A percentile compares a stretch with the other conserved stretches of the same genome.
phyloP scores from a whole-genome alignment of 2,888 invertebrate species.

The Latrodectus hesperus region DNA sequence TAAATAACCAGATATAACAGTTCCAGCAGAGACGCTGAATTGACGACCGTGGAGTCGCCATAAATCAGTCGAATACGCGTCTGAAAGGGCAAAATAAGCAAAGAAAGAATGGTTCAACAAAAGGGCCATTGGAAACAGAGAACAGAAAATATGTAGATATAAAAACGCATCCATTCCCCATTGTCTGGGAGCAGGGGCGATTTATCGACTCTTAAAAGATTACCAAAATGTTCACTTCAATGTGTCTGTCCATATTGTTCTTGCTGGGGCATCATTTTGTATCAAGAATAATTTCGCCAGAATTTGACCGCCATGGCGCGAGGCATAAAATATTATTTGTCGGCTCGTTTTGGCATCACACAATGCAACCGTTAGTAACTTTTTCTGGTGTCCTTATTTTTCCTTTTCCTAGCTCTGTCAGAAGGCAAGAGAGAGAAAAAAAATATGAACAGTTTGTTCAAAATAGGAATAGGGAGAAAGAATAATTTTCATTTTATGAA shows the following conservation, averaged over 20 bases:
- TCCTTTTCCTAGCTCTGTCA: not conserved
- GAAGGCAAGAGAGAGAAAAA: not conserved
- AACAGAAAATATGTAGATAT: constrained; percentile 4
- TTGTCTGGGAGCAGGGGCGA: constrained; percentile 1
- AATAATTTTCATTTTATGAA: constrained; percentile 3
- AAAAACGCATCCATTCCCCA: constrained; percentile 29
- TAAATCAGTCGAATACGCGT: constrained; percentile 9
- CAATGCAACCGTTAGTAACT: not conserved
- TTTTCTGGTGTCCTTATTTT: not conserved
- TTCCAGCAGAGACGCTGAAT: not conserved
- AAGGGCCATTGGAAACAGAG: not conserved
- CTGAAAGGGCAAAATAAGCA: not conserved
- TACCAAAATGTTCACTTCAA: constrained; percentile 49
- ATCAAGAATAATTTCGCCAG: constrained; percentile 34
- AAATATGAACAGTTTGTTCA: not conserved
- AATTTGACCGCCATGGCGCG: constrained; percentile 24
- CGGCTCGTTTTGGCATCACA: constrained; percentile 9
- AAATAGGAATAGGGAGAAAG: not conserved
- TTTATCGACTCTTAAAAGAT: constrained; percentile 58
- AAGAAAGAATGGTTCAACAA: constrained; percentile 26
- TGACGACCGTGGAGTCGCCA: not conserved
- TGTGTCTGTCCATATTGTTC: constrained; percentile 15
- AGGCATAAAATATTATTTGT: constrained; percentile 18
- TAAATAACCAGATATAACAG: not conserved
- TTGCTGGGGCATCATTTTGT: constrained; percentile 44